These are phyloP conservation scores for Diarsia brunnea DNA, from an alignment of 2,888 invertebrate genomes.

Conservation along the genomic window DNA sequence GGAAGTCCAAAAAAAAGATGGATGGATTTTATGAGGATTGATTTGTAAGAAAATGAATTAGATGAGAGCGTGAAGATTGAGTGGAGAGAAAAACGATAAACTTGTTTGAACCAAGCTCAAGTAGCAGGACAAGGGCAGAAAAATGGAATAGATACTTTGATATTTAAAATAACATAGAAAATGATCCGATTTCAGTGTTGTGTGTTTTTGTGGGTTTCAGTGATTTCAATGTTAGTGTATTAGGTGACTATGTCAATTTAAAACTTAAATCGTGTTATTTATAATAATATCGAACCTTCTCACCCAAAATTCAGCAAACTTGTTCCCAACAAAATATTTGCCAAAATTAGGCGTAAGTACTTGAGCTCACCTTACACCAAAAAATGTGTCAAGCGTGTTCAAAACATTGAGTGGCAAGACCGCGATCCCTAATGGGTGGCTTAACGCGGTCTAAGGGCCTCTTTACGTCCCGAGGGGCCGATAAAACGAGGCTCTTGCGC, in stretches of 20 bases:
- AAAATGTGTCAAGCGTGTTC: slow-evolving; percentile 70
- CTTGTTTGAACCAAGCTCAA: not conserved
- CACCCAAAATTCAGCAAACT: slow-evolving; percentile 9
- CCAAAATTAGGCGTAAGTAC: slow-evolving; percentile 31
- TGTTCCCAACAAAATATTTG: slow-evolving; percentile 20
- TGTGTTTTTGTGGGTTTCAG: too few relatives aligned
- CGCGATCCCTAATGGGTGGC: slow-evolving; percentile 68
- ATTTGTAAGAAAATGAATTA: not conserved
- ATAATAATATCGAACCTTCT: not conserved
- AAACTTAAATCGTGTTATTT: not conserved
- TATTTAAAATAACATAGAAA: too few relatives aligned
- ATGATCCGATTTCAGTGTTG: too few relatives aligned
- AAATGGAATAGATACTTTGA: not conserved
- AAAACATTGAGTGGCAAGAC: slow-evolving; percentile 62
- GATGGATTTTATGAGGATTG: not conserved
- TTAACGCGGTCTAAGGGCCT: slow-evolving; percentile 66
- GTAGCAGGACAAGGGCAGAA: not conserved
- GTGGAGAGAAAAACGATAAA: not conserved
- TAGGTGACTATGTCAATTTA: too few relatives aligned
- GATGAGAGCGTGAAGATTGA: not conserved
- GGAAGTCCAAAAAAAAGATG: not conserved
- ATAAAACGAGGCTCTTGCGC: slow-evolving; percentile 68
- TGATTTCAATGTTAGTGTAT: too few relatives aligned
- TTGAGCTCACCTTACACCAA: slow-evolving; percentile 47
- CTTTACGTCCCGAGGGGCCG: slow-evolving; percentile 58